A percentile compares a stretch with the other conserved stretches of the same genome.
These are phyloP conservation scores for Siphlonurus alternatus DNA, from an alignment of 2,888 invertebrate genomes.

Conservation along the genomic window DNA sequence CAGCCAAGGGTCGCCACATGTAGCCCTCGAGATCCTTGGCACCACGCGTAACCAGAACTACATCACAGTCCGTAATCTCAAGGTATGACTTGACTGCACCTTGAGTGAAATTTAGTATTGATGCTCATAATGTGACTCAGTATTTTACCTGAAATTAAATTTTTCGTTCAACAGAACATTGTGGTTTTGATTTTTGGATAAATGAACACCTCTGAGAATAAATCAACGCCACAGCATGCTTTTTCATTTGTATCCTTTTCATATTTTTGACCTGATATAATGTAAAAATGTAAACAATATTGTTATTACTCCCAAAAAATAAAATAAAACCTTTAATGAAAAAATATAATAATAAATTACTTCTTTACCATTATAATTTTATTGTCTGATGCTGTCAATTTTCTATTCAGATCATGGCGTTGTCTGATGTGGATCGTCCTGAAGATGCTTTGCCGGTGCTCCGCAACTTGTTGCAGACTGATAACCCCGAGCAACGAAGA, in stretches of 20 bases:
- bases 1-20: constrained; percentile 45
- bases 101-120: neutral
- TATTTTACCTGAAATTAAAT: too few relatives aligned
- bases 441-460: constrained; percentile 46
- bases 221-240: too few relatives aligned
- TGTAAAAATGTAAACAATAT: too few relatives aligned
- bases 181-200: too few relatives aligned
- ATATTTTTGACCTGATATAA: too few relatives aligned
- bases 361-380: neutral
- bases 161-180: too few relatives aligned
- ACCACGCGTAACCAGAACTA: constrained; percentile 37
- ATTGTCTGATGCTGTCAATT: neutral
- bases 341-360: neutral
- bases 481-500: constrained; percentile 32
- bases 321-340: neutral
- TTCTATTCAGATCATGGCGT: constrained; percentile 31
- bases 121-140: neutral
- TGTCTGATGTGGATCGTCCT: constrained; percentile 39
- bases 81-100: constrained; percentile 26
- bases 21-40: constrained; percentile 48
- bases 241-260: too few relatives aligned
- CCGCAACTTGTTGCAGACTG: constrained; percentile 36
- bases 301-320: too few relatives aligned
- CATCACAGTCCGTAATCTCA: constrained; percentile 50
- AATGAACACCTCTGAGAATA: too few relatives aligned